Evolutionary conservation across 1,140 invertebrate species (phyloP).

Genomic region (Anoplolepis gracilipes): DNA sequence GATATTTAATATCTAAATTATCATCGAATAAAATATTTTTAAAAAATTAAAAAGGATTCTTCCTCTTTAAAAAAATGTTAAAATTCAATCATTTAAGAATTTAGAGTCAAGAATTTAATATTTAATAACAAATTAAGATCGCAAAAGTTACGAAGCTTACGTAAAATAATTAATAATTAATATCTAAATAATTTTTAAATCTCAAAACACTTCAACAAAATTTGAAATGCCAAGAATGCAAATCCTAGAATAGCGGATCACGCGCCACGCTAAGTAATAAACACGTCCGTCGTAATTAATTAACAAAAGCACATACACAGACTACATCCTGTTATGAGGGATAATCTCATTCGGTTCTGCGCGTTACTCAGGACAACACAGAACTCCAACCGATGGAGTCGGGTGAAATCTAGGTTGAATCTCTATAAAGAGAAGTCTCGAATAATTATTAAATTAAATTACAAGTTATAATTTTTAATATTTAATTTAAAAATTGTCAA

Average conservation of each 20-base stretch:
- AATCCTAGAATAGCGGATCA: conserved; percentile 32
- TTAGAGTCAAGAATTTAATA: too few relatives aligned
- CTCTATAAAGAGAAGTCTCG: background rate
- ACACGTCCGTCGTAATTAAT: conserved; percentile 56
- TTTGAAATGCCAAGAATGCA: conserved; percentile 13
- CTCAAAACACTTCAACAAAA: background rate
- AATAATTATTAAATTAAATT: conserved; percentile 13
- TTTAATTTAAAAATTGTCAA: background rate
- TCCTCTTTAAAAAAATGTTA: too few relatives aligned
- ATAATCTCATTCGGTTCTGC: conserved; percentile 42
- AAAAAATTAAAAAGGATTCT: too few relatives aligned
- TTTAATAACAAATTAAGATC: too few relatives aligned
- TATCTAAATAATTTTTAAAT: background rate
- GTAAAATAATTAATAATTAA: background rate
- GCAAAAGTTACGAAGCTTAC: too few relatives aligned
- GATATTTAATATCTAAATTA: too few relatives aligned
- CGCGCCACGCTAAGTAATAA: conserved; percentile 24
- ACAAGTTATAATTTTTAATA: background rate
- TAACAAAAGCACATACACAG: conserved; percentile 30
- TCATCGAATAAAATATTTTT: too few relatives aligned
- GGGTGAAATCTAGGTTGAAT: conserved; percentile 15
- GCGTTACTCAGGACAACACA: conserved; percentile 17
- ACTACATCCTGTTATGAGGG: conserved; percentile 20
- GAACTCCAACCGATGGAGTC: background rate
- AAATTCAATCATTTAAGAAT: background rate